These are phyloP conservation scores for Acleris holmiana DNA, from an alignment of 2,888 invertebrate species.

Conservation along the genomic window DNA sequence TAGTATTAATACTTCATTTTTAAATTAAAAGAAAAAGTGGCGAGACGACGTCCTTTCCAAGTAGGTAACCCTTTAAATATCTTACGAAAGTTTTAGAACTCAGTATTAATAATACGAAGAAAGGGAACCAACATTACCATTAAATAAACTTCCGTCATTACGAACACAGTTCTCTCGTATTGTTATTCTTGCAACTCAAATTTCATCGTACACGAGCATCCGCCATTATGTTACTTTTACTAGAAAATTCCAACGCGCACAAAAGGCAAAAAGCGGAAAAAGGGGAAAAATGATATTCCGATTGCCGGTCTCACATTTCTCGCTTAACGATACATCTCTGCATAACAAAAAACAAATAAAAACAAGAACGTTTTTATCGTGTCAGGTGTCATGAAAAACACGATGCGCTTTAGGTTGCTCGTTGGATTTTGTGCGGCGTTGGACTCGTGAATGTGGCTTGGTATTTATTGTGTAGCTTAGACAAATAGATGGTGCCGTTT, in stretches of 20 bases:
- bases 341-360: conserved; percentile 32
- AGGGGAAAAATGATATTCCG: conserved; percentile 34
- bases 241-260: conserved; percentile 40
- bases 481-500: no score
- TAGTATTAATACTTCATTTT: no score
- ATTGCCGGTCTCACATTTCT: conserved; percentile 45
- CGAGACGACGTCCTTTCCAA: no score
- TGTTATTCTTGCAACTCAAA: conserved; percentile 21
- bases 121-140: neutral
- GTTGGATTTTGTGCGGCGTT: conserved; percentile 12
- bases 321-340: conserved; percentile 45
- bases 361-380: conserved; percentile 42
- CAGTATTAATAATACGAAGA: neutral
- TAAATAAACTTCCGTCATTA: conserved; percentile 8
- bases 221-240: conserved; percentile 41
- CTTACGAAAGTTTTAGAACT: no score
- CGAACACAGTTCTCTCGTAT: neutral
- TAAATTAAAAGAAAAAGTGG: no score
- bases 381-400: conserved; percentile 41
- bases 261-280: conserved; percentile 40
- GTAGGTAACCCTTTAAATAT: no score
- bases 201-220: conserved; percentile 38
- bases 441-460: conserved; percentile 1
- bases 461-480: no score
- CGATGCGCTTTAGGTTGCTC: no score